Percentiles rank a stretch among this genome's conserved stretches.
These are phyloP conservation scores for Dioctria linearis DNA, from an alignment of 2,888 invertebrate species.

Conservation along the genomic window DNA sequence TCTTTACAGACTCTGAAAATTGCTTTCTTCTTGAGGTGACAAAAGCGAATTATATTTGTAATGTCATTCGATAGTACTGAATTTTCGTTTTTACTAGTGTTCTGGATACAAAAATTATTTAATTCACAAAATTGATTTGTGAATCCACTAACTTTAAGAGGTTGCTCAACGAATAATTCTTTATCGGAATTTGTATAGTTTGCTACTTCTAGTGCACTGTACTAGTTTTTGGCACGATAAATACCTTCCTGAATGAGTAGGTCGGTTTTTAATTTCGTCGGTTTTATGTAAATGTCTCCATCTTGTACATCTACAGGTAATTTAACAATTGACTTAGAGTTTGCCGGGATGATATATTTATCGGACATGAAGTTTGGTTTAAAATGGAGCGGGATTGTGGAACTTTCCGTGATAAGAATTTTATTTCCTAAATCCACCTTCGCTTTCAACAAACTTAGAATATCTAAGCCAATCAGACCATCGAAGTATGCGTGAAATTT, in stretches of 20 bases:
- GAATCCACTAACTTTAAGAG: neutral
- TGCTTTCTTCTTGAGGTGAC: neutral
- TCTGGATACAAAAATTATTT: neutral
- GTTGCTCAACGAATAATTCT: neutral
- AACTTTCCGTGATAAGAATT: too few species aligned
- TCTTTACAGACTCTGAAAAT: neutral
- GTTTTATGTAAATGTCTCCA: conserved; percentile 44
- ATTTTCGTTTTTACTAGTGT: too few species aligned
- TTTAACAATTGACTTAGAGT: conserved; percentile 28
- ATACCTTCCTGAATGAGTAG: too few species aligned
- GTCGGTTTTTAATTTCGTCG: neutral
- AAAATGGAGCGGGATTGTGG: too few species aligned
- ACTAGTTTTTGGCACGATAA: too few species aligned
- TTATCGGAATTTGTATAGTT: conserved; percentile 16
- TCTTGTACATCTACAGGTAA: conserved; percentile 47
- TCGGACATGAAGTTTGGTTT: too few species aligned
- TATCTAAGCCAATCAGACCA: conserved; percentile 1
- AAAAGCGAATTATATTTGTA: neutral
- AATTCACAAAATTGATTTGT: neutral
- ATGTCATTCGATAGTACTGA: too few species aligned
- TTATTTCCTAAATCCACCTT: neutral
- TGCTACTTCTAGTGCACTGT: conserved; percentile 1
- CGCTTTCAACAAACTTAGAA: neutral
- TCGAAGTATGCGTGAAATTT: neutral
- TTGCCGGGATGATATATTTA: neutral